Percentiles rank a stretch among this genome's conserved stretches.
Evolutionary conservation across 2,113 vertebrate species (phyloP).

Genomic region (Trematocara marginatum): DNA sequence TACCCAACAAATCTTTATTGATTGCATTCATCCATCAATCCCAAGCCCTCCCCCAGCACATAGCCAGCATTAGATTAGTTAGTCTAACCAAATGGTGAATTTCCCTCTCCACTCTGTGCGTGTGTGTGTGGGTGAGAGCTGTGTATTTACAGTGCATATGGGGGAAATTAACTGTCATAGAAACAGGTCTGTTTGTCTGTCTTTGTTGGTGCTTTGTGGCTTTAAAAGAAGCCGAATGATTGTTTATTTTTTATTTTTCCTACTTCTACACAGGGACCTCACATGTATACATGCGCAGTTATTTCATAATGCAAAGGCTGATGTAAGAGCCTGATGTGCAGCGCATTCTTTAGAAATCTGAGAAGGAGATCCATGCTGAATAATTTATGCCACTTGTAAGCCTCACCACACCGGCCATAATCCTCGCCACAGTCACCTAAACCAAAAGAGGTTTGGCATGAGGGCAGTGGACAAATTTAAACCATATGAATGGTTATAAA

Average conservation of each 20-base stretch:
- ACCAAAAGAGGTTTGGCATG: not conserved
- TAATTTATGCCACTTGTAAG: slow-evolving; percentile 8
- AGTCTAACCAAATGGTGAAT: not conserved
- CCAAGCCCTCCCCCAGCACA: not conserved
- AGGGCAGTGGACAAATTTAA: not conserved
- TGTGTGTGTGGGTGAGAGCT: not conserved
- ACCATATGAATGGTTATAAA: not conserved
- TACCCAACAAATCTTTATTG: not conserved
- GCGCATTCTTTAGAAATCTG: not conserved
- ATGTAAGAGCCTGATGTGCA: not conserved
- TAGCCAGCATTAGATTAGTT: not conserved
- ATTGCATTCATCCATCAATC: not conserved
- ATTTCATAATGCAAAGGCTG: not conserved
- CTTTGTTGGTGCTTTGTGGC: not conserved
- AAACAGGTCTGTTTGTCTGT: not conserved
- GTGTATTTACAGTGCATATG: not conserved
- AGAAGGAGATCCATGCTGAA: slow-evolving; percentile 15
- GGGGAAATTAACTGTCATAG: slow-evolving; percentile 5
- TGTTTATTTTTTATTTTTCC: not conserved
- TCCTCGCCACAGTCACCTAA: not conserved
- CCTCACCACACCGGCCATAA: not conserved
- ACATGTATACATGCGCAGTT: not conserved
- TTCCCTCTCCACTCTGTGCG: not conserved
- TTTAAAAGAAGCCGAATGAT: not conserved
- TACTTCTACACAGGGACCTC: not conserved